A percentile compares a stretch with the other conserved stretches of the same genome.
Conservation (phyloP, 2,888 invertebrate genomes). For the Drosophila siamana region DNA sequence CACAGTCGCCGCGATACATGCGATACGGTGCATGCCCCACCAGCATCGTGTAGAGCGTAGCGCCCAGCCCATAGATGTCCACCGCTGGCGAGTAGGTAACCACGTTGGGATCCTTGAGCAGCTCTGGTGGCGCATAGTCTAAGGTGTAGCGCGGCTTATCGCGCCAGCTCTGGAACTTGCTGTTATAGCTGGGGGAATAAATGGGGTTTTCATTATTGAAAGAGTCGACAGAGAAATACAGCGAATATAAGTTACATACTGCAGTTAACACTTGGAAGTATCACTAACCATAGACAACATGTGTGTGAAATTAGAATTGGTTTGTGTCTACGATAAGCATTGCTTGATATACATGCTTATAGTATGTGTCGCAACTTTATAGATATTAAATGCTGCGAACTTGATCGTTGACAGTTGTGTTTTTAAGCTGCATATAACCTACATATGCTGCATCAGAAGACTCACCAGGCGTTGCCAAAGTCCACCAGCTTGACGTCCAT, state of each 20-base stretch:
- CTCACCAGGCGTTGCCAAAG: slow-evolving; percentile 94
- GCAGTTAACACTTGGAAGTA: no score
- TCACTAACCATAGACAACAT: no score
- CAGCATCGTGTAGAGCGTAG: slow-evolving; percentile 91
- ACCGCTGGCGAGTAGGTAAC: slow-evolving; percentile 93
- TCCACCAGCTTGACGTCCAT: slow-evolving; percentile 93
- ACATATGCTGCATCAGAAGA: no score
- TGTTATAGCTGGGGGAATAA: slow-evolving; percentile 75
- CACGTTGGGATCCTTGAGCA: slow-evolving; percentile 86
- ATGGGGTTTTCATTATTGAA: not conserved
- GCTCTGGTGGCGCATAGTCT: slow-evolving; percentile 97
- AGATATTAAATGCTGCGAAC: no score
- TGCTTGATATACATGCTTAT: no score
- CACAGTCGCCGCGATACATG: slow-evolving; percentile 39
- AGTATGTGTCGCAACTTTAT: no score
- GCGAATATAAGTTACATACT: no score
- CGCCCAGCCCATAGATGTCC: slow-evolving; percentile 98
- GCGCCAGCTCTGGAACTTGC: slow-evolving; percentile 69
- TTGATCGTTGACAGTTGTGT: no score
- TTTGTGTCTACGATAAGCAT: no score
- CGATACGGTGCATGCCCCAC: slow-evolving; percentile 95
- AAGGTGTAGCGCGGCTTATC: slow-evolving; percentile 94
- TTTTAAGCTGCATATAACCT: no score
- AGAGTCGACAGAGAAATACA: not conserved
- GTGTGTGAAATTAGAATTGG: no score